Conservation (phyloP, 1,140 invertebrate species). For the Diabrotica undecimpunctata region DNA sequence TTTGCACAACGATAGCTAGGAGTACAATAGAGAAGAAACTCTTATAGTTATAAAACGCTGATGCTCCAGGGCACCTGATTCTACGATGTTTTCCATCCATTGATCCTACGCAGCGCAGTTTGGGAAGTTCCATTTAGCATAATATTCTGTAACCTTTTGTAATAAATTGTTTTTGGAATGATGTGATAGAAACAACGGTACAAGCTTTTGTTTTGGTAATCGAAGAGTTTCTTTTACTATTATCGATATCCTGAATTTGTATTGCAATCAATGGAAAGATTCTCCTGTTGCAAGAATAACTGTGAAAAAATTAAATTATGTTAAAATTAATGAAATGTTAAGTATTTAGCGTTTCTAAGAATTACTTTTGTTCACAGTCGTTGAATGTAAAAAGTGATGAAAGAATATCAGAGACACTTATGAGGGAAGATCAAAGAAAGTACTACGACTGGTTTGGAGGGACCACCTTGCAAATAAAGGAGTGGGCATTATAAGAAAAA, state of each 20-base stretch:
- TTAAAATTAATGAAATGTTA: neutral
- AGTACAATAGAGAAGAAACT: neutral
- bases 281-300: neutral
- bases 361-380: neutral
- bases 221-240: neutral
- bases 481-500: neutral
- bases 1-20: neutral
- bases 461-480: neutral
- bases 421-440: neutral
- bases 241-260: neutral
- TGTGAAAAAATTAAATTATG: too few relatives aligned
- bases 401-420: neutral
- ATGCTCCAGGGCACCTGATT: neutral
- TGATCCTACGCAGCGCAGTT: neutral
- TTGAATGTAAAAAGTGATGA: neutral
- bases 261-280: neutral
- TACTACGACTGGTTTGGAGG: neutral
- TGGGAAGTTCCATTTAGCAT: neutral
- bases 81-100: neutral
- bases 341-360: neutral
- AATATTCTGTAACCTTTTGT: neutral
- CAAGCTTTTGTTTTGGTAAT: neutral
- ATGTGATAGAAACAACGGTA: neutral
- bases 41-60: too few relatives aligned
- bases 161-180: neutral